A percentile compares a stretch with the other conserved stretches of the same genome.
Evolutionary conservation across 2,888 invertebrate genomes (phyloP).

Genomic region (Tachina grossa): DNA sequence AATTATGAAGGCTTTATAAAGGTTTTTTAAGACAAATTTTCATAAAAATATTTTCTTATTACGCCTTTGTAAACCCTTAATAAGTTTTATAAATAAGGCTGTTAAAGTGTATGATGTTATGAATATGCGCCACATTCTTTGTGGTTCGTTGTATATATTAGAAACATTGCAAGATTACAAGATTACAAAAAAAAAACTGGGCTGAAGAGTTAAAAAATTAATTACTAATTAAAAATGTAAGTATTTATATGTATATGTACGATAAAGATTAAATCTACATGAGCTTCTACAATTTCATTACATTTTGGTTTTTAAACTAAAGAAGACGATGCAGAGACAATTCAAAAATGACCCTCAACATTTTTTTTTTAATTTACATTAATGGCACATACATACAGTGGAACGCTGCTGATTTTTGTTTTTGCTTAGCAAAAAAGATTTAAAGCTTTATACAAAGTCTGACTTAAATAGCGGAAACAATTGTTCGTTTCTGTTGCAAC

Average conservation of each 20-base stretch:
- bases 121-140: no score
- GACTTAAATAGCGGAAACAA: constrained; percentile 66
- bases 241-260: neutral
- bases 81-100: no score
- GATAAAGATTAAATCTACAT: neutral
- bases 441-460: constrained; percentile 31
- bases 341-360: constrained; percentile 57
- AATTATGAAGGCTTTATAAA: no score
- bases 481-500: constrained; percentile 59
- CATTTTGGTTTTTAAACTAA: neutral
- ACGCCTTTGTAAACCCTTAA: no score
- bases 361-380: constrained; percentile 5
- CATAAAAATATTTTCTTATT: no score
- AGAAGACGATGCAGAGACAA: neutral
- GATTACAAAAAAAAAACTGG: no score
- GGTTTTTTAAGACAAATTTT: no score
- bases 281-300: constrained; percentile 7
- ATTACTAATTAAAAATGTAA: no score
- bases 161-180: no score
- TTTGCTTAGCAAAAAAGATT: constrained; percentile 5
- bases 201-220: no score
- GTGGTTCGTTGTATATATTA: no score
- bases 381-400: neutral
- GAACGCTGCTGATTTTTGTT: neutral
- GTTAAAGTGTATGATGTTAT: no score